phyloP scores from a whole-genome alignment of 2,113 vertebrate genomes.

The Zonotrichia leucophrys region DNA sequence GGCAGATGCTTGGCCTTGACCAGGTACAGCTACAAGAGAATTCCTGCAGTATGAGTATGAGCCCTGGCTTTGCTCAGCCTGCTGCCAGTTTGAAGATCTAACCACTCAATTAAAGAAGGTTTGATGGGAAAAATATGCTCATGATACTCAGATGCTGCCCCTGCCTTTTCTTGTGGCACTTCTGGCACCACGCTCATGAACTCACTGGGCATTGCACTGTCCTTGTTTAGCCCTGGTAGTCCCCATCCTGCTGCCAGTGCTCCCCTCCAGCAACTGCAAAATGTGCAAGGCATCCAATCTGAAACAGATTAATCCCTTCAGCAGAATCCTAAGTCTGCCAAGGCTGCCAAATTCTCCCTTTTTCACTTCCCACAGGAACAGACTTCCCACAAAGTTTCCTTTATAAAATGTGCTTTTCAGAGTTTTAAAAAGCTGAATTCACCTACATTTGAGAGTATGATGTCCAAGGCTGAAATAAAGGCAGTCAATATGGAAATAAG shows the following conservation, averaged over 20 bases:
- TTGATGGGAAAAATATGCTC: neutral
- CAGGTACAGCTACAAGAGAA: neutral
- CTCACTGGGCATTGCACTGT: rapidly evolving
- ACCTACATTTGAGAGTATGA: neutral
- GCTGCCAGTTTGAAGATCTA: neutral
- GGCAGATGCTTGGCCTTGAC: neutral
- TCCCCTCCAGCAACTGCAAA: neutral
- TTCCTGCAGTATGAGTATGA: neutral
- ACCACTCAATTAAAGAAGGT: neutral
- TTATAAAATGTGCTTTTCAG: neutral
- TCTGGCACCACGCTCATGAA: rapidly evolving
- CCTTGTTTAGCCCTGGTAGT: neutral
- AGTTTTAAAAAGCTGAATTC: neutral
- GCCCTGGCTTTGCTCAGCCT: neutral
- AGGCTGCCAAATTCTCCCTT: neutral
- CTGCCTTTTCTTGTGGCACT: neutral
- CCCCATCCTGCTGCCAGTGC: neutral
- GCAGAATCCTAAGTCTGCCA: neutral
- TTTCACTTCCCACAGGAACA: conserved; percentile 1
- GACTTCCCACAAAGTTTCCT: neutral
- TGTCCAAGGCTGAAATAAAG: neutral
- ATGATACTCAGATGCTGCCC: neutral
- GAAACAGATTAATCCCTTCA: conserved; percentile 20
- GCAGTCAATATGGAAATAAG: neutral
- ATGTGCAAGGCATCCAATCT: neutral